Evolutionary conservation across 2,888 invertebrate genomes (phyloP), one percentile per base, ranked within the genome.

Genomic region (Callyntrura guangdongensis): DNA sequence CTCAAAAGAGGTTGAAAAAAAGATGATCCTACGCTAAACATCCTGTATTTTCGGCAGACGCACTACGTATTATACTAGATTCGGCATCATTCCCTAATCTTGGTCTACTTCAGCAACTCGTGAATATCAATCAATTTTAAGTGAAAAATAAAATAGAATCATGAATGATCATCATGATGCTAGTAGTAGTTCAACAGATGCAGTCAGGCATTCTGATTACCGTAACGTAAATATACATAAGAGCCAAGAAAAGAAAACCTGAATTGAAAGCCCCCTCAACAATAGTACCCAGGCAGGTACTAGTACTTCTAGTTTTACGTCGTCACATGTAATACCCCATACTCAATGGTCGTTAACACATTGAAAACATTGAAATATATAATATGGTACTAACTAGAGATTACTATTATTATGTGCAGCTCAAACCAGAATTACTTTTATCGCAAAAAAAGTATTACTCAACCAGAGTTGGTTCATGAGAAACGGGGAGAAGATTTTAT

Each of bases 41-140:
- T 36, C 36, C 36, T 36, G 36, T n/a, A 36, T 36, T 2, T 36
- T 2, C 3, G 8, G 59, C 17, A 22, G 17, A 64, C 25, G n/a
- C 2, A 53, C n/a, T 53, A 14, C 22, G 5, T 22, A 64, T 64
- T 22, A 2, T 3, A 17, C 2, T 64, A 64, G 17, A n/a, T 59
- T 22, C 25, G 20, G 61, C 17, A 64, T 64, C 61, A 64, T 22
- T 64, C 61, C 9, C 9, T 36, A 45, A 69, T n/a, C 69, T 69
- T 86, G 86, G 64, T 14, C 86, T 86, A 86, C 86, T 87, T 87
- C 64, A 14, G 11, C 27, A 67, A 87, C 64, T 81, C 27, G 81
- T 69, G 81, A 81, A 81, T 87, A 87, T 87, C 87, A 87, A 87
- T 87, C 87, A 87, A 81, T 87, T 81, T 81, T 49, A 69, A 36